These are phyloP conservation scores for Trichosurus vulpecula DNA, from an alignment of 2,797 vertebrate genomes.

Conservation along the genomic window DNA sequence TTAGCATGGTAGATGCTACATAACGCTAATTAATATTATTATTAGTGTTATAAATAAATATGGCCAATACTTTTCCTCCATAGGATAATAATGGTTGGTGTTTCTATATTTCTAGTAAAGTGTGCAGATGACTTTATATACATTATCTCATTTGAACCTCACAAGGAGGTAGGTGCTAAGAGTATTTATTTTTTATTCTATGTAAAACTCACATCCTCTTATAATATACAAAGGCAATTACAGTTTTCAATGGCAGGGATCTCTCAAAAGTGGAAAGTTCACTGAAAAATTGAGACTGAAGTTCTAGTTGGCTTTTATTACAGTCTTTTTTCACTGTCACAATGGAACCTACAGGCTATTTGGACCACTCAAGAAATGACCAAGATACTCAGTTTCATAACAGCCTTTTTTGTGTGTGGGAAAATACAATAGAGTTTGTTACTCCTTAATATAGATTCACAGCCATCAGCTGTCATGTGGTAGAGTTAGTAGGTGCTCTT, in stretches of 20 bases:
- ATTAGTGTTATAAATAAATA: constrained; percentile 6
- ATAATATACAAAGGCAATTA: constrained; percentile 35
- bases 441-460: constrained; percentile 54
- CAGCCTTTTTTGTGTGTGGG: constrained; percentile 61
- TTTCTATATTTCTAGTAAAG: too few relatives aligned
- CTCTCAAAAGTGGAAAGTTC: constrained; percentile 60
- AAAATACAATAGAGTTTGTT: constrained; percentile 70
- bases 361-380: constrained; percentile 60
- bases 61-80: neutral
- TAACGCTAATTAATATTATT: neutral
- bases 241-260: constrained; percentile 56
- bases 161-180: too few relatives aligned
- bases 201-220: constrained; percentile 14
- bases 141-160: too few relatives aligned
- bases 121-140: too few relatives aligned
- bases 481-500: neutral
- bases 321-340: constrained; percentile 76
- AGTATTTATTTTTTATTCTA: too few relatives aligned
- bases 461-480: constrained; percentile 58
- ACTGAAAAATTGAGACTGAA: constrained; percentile 67
- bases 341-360: constrained; percentile 69
- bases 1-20: neutral
- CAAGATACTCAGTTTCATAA: constrained; percentile 74
- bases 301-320: constrained; percentile 75
- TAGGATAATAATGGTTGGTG: too few relatives aligned